phyloP scores from a whole-genome alignment of 2,113 vertebrate genomes.

The Apteryx mantelli region DNA sequence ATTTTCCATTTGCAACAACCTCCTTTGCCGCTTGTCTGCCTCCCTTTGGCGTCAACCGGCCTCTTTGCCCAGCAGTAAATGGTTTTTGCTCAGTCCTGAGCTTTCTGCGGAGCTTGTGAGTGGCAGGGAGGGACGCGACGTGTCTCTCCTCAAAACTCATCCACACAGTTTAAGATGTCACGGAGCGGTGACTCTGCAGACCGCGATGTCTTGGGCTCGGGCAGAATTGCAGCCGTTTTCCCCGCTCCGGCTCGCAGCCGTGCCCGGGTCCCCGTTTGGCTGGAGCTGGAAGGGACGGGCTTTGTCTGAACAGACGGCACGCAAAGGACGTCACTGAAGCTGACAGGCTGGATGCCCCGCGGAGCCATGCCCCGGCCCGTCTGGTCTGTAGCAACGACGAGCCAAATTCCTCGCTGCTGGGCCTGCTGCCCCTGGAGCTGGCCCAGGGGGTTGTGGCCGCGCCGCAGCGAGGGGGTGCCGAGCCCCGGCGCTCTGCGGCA shows the following conservation, averaged over 20 bases:
- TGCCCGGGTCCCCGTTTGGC: not conserved
- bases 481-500: not conserved
- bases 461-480: not conserved
- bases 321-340: constrained; percentile 46
- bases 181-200: not conserved
- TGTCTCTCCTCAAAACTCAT: not conserved
- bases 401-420: not conserved
- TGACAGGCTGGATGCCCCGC: not conserved
- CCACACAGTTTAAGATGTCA: not conserved
- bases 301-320: not conserved
- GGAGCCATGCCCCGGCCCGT: not conserved
- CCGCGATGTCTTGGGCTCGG: fast-evolving
- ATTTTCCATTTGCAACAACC: not conserved
- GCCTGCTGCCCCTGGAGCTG: not conserved
- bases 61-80: not conserved
- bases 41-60: not conserved
- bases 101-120: not conserved
- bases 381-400: not conserved
- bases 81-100: not conserved
- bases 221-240: not conserved
- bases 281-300: not conserved
- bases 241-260: not conserved
- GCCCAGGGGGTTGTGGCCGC: not conserved
- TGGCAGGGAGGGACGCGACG: not conserved
- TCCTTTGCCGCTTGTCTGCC: not conserved